Base-by-base conservation (phyloP, 2,888 invertebrate genomes). In the Machimus atricapillus region DNA sequence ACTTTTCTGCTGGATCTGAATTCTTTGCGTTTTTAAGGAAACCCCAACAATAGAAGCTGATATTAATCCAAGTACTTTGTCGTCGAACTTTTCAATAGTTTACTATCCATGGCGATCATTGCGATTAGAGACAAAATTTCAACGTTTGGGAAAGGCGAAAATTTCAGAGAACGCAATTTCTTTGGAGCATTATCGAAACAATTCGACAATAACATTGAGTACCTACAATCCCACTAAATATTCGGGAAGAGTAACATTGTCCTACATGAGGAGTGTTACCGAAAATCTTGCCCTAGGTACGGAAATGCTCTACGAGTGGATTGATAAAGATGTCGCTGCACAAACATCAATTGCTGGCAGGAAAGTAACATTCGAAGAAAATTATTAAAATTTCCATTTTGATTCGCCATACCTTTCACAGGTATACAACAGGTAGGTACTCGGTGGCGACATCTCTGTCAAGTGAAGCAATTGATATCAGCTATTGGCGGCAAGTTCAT, bases 401-500 rank as follows among this genome's bases (percentile, higher is more conserved):
- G 66, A 66, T 66, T 66, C 12, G 12, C 27, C 23, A 66, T 66
- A 23, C 27, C 66, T 27, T 23, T 23, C 27, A 9, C 66, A 92
- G 92, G 74, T 92, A 92, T 86, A 89, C 89, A 4, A 90, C 90
- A n/a, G 89, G 91, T 86, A 90, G 90, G 23, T 91, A 90, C 74
- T 90, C 91, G 1, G 43, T 91, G 46, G 92, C 92, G 6, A 90
- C 91, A n/a, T 91, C 92, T 0, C 89, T 90, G 7, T 92, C 93
- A 1, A 89, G 90, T 0, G 90, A 90, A 52, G 92, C 91, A 1
- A 89, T 93, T 37, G 92, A 93, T 88, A 88, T 92, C 2, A 93
- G 92, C 89, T 92, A 91, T 86, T 93, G 93, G 93, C 91, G 91
- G 43, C 91, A 92, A 12, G 89, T 93, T 31, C 90, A 92, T 89